Percentiles rank a stretch among this genome's conserved stretches.
Conservation (phyloP, 2,113 vertebrate species). For the Pterophyllum scalare region DNA sequence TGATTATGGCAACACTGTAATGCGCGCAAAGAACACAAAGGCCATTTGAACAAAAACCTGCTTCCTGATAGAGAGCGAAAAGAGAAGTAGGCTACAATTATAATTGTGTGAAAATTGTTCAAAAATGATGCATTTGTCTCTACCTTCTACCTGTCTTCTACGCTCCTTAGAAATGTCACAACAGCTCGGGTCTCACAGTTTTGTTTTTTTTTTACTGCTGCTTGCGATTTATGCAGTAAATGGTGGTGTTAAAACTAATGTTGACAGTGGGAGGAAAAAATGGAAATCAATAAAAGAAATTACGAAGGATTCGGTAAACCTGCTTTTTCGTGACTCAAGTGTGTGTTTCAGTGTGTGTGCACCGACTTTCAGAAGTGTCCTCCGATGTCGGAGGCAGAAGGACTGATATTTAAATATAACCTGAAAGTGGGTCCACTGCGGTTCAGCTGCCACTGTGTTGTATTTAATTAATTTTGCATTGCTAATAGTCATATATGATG, state of each 20-base stretch:
- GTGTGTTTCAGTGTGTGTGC: slow-evolving; percentile 13
- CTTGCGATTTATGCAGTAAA: slow-evolving; percentile 39
- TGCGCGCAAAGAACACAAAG: slow-evolving; percentile 28
- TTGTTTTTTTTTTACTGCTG: neutral
- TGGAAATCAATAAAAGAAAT: slow-evolving; percentile 48
- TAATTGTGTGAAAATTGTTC: slow-evolving; percentile 42
- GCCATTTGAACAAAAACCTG: slow-evolving; percentile 30
- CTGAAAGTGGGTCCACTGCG: slow-evolving; percentile 51
- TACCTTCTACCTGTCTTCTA: slow-evolving; percentile 23
- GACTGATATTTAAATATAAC: slow-evolving; percentile 53
- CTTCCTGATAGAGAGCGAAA: slow-evolving; percentile 1
- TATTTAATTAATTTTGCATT: slow-evolving; percentile 27
- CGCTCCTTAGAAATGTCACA: slow-evolving; percentile 28
- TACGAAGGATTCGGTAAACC: slow-evolving; percentile 22
- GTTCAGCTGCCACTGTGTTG: neutral
- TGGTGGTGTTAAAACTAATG: slow-evolving; percentile 21
- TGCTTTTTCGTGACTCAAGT: slow-evolving; percentile 13
- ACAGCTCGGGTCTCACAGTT: slow-evolving; percentile 34
- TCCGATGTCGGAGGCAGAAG: neutral
- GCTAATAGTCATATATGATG: slow-evolving; percentile 39
- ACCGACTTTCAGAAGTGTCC: neutral
- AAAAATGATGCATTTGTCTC: slow-evolving; percentile 43
- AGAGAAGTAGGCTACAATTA: slow-evolving; percentile 27
- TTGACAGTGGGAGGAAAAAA: slow-evolving; percentile 29
- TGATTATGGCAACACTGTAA: slow-evolving; percentile 15